Conservation (phyloP, 1,140 invertebrate genomes). For the Drosophila repletoides region DNA sequence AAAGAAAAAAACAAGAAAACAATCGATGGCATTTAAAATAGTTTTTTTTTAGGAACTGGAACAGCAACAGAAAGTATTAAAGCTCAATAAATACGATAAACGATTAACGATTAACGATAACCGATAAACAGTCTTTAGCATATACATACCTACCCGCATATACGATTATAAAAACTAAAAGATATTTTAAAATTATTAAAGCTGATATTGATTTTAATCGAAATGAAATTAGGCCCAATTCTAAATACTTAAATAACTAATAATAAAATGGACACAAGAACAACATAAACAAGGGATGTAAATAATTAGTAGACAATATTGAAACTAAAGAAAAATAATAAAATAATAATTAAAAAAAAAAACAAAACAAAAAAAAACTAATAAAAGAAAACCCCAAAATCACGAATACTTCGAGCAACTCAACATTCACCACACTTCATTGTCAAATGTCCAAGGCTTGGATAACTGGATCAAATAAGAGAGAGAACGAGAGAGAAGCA, state of each 20-base stretch:
- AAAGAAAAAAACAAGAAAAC: slow-evolving; percentile 34
- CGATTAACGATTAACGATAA: slow-evolving; percentile 5
- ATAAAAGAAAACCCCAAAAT: slow-evolving; percentile 18
- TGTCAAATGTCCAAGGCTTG: slow-evolving; percentile 36
- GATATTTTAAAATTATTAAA: slow-evolving; percentile 36
- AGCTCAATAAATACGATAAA: slow-evolving; percentile 59
- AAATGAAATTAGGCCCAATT: slow-evolving; percentile 33
- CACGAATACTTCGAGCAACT: slow-evolving; percentile 25
- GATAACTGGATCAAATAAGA: slow-evolving; percentile 1
- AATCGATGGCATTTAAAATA: slow-evolving; percentile 67
- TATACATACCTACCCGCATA: slow-evolving; percentile 9
- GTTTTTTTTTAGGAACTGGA: slow-evolving; percentile 39
- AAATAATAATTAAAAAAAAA: background rate
- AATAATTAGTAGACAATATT: slow-evolving; percentile 82
- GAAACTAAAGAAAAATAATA: slow-evolving; percentile 46
- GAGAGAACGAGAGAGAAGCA: slow-evolving; percentile 11
- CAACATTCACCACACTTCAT: slow-evolving; percentile 47
- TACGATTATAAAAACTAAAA: slow-evolving; percentile 7
- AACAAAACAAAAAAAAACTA: slow-evolving; percentile 18
- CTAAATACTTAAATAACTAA: slow-evolving; percentile 43
- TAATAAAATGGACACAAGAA: slow-evolving; percentile 62
- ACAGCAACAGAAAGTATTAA: slow-evolving; percentile 57
- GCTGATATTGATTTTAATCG: slow-evolving; percentile 21
- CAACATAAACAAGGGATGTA: slow-evolving; percentile 82
- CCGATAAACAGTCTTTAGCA: slow-evolving; percentile 48